These are phyloP conservation scores for Agrotis clavis DNA, from an alignment of 2,888 invertebrate genomes.

Conservation along the genomic window DNA sequence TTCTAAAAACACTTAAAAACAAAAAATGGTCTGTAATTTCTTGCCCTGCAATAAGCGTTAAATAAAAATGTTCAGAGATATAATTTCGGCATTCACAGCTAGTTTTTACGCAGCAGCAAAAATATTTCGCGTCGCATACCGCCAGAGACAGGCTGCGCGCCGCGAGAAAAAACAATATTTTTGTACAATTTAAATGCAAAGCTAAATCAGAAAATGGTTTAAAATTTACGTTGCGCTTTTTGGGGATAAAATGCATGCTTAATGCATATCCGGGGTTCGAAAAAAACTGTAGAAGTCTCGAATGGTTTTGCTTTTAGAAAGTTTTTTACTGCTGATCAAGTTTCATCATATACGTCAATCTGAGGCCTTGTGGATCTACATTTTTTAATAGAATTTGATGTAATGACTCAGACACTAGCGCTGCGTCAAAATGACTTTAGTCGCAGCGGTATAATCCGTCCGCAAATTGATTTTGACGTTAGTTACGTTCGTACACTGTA, in stretches of 20 bases:
- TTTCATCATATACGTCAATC: too few species aligned
- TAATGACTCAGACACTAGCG: too few species aligned
- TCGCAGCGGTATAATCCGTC: too few species aligned
- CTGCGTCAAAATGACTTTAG: too few species aligned
- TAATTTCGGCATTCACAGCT: constrained; percentile 53
- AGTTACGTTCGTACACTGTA: too few species aligned
- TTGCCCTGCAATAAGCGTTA: constrained; percentile 43
- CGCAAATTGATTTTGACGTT: too few species aligned
- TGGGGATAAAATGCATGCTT: constrained; percentile 36
- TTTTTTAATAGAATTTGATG: too few species aligned
- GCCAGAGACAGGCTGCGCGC: constrained; percentile 36
- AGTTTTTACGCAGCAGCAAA: constrained; percentile 42
- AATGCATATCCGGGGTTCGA: background rate
- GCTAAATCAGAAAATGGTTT: constrained; percentile 57
- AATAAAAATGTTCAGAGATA: constrained; percentile 54
- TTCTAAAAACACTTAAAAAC: constrained; percentile 3
- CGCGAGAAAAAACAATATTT: constrained; percentile 50
- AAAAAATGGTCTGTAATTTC: constrained; percentile 25
- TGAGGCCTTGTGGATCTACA: too few species aligned
- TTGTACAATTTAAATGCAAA: constrained; percentile 60
- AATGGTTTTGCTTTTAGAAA: too few species aligned
- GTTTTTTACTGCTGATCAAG: too few species aligned
- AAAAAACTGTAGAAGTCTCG: background rate
- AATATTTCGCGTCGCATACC: constrained; percentile 48
- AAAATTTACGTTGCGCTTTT: constrained; percentile 50